Evolutionary conservation across 1,140 invertebrate species (phyloP), one percentile per base, ranked within the genome.

Genomic region (Halesus radiatus): DNA sequence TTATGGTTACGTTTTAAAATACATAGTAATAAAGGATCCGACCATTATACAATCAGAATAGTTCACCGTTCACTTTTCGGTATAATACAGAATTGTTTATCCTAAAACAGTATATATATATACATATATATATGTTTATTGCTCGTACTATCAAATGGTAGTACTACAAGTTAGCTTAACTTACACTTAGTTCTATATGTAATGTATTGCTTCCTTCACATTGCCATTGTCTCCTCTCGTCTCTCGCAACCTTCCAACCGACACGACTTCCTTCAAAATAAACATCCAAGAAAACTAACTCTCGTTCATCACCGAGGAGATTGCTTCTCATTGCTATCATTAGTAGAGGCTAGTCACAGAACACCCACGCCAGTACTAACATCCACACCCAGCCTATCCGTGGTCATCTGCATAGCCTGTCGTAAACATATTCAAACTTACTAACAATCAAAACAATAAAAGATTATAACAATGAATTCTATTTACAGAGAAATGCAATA

Each of bases 171-270:
- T 78, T 29, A 80, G 45, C 75, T 80, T 80, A 79, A 80, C 56
- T 54, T 81, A 75, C 54, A 70, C 78, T 82, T 83, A 79, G 29
- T 26, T 79, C 76, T 83, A 83, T 72, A 76, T 83, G 76, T 80
- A 81, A 81, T 80, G 70, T 82, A 83, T 83, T 83, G 82, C 82
- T 83, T 83, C 73, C 82, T 77, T 83, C 80, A 76, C 79, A 83
- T 83, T 83, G 82, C 80, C 82, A 68, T 83, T 74, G 50, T 56
- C 18, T 26, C 32, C 32, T 18, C 26, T n/a, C 75, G 75, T 32
- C 58, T 62, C 32, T 22, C 60, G 20, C 45, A 53, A 54, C 26
- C 26, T 29, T 29, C 5, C 29, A 18, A 32, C 45, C 45, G 52
- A 73, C 54, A 72, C 22, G 5, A 45, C 37, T 45, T 73, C n/a